phyloP scores from a whole-genome alignment of 2,113 vertebrate species.

The Corapipo altera region DNA sequence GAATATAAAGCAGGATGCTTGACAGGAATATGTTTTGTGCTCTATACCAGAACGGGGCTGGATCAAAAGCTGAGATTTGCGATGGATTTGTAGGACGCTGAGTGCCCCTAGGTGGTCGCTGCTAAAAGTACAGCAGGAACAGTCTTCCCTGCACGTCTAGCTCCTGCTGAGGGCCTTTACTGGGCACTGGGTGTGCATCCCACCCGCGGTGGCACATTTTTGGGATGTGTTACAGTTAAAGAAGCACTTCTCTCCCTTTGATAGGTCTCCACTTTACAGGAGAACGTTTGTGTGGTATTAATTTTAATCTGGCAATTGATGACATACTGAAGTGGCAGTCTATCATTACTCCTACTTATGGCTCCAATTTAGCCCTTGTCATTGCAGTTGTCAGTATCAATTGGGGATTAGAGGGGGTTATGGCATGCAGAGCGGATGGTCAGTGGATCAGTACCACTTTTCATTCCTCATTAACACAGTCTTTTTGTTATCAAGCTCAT shows the following conservation, averaged over 20 bases:
- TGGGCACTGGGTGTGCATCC: neutral
- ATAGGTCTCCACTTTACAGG: neutral
- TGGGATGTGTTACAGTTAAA: neutral
- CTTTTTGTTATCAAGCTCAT: neutral
- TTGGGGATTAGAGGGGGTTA: neutral
- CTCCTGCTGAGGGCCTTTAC: neutral
- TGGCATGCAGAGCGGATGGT: neutral
- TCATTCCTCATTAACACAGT: neutral
- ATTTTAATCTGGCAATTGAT: conserved; percentile 48
- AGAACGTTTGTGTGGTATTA: neutral
- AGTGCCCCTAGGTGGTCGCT: conserved; percentile 78
- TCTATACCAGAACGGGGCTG: neutral
- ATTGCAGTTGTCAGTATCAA: conserved; percentile 14
- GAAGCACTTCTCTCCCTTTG: neutral
- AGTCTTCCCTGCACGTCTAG: neutral
- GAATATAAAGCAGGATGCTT: neutral
- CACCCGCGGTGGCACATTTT: neutral
- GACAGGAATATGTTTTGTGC: neutral
- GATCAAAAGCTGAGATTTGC: neutral
- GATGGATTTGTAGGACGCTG: conserved; percentile 63
- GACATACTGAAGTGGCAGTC: conserved; percentile 8
- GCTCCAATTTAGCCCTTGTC: conserved; percentile 19
- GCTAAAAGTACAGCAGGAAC: conserved; percentile 58
- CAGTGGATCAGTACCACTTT: neutral
- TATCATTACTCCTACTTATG: neutral